A percentile compares a stretch with the other conserved stretches of the same genome.
phyloP scores from a whole-genome alignment of 1,140 invertebrate species.

The Camponotus vicinus region DNA sequence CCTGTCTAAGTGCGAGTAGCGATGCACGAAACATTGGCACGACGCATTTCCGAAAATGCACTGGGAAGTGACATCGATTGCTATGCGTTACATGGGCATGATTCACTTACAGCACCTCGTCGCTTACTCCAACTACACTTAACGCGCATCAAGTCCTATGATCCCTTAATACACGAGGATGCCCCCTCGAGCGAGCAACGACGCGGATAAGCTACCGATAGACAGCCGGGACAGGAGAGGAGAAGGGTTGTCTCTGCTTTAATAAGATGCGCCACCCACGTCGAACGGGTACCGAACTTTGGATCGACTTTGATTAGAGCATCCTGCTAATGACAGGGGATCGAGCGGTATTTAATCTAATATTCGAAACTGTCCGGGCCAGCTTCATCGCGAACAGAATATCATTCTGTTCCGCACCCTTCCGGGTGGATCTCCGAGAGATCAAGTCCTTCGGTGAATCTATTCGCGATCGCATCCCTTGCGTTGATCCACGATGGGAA shows the following conservation, averaged over 20 bases:
- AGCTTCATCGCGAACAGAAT: slow-evolving; percentile 75
- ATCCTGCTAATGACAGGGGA: slow-evolving; percentile 82
- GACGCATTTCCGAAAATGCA: background rate
- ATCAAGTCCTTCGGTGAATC: slow-evolving; percentile 38
- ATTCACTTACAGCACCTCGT: slow-evolving; percentile 52
- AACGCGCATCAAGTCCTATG: slow-evolving; percentile 55
- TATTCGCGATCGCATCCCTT: slow-evolving; percentile 43
- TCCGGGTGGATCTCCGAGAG: slow-evolving; percentile 43
- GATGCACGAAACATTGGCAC: slow-evolving; percentile 14
- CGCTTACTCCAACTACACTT: slow-evolving; percentile 56
- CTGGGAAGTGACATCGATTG: slow-evolving; percentile 24
- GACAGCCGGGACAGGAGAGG: slow-evolving; percentile 32
- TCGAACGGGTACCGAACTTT: slow-evolving; percentile 74
- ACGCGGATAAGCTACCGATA: slow-evolving; percentile 62
- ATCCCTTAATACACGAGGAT: slow-evolving; percentile 63
- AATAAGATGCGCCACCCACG: slow-evolving; percentile 77
- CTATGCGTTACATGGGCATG: slow-evolving; percentile 25
- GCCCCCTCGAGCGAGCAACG: slow-evolving; percentile 55
- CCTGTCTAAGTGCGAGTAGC: background rate
- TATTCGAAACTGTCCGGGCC: slow-evolving; percentile 82
- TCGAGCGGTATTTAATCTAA: slow-evolving; percentile 83
- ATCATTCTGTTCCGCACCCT: slow-evolving; percentile 62
- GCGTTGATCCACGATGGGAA: slow-evolving; percentile 47
- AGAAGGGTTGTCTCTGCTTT: slow-evolving; percentile 74
- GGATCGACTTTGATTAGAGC: slow-evolving; percentile 84